Base-by-base conservation (phyloP, 2,113 vertebrate species). In the Myiopsitta monachus region DNA sequence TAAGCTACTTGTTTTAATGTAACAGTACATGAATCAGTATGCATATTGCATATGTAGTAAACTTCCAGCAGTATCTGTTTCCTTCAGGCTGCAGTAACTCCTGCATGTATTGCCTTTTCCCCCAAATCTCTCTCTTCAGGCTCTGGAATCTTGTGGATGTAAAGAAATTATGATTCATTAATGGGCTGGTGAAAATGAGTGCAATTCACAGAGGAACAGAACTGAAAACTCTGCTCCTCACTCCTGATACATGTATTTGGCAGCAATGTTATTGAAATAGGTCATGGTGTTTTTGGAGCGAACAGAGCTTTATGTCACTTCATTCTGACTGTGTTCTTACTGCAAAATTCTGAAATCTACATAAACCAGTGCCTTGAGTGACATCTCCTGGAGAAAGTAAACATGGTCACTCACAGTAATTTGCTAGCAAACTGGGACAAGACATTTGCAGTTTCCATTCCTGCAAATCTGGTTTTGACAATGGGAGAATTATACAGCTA, bases 381-480 rank as follows among this genome's bases (percentile, higher is more conserved):
- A 97, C 95, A 97, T 84, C 96, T 97, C 76, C 93, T 88, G 91
- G 94, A 96, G 87, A 95, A 94, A 91, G 27, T 38, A 92, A 95
- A 97, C 57, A 52, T 41, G 33, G 33, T 75, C 79, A 83, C 46
- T 63, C 36, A 49, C 41, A 83, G 17, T 76, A 95, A 96, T 79
- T 72, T 95, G 27, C 59, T 72, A 44, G 83, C 66, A 78, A 94
- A 72, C 55, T 93, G 55, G 82, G 83, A 72, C 47, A 77, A 73
- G 38, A 41, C 51, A 73, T 87, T 67, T 94, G 68, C 23, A 33
- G 49, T 77, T 63, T 46, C 26, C 4, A 10, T 68, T 85, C 46
- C 57, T 80, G 21, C 31, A 76, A 38, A 82, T 94, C 46, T 73
- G 64, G 11, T 85, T 93, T 87, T 91, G 49, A 30, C 61, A 91